phyloP scores from a whole-genome alignment of 1,140 invertebrate species.

The Macrobrachium rosenbergii region DNA sequence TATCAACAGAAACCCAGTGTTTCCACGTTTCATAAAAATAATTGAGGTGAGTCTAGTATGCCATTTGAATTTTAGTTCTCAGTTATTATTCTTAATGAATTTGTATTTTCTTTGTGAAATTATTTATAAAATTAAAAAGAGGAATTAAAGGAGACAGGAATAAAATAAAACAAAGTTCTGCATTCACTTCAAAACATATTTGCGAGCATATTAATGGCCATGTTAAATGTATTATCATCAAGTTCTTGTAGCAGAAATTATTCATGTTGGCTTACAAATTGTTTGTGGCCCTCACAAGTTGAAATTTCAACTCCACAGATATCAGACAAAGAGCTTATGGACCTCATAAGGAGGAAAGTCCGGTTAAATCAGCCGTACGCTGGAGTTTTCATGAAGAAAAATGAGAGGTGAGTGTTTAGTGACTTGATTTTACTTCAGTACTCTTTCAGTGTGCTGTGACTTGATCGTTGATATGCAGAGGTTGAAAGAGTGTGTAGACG shows the following conservation, averaged over 20 bases:
- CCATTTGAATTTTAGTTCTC: background rate
- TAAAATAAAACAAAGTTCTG: no score
- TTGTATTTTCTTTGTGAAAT: background rate
- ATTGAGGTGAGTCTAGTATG: conserved; percentile 81
- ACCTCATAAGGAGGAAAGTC: conserved; percentile 93
- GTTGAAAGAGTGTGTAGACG: background rate
- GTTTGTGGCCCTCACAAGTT: background rate
- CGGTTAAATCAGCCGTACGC: conserved; percentile 97
- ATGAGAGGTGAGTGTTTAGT: conserved; percentile 80
- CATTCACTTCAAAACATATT: no score
- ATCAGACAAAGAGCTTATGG: conserved; percentile 88
- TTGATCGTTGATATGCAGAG: background rate
- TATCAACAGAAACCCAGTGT: conserved; percentile 94
- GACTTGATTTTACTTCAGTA: conserved; percentile 4
- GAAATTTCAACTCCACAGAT: conserved; percentile 74
- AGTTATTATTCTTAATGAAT: background rate
- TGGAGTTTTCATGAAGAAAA: conserved; percentile 96
- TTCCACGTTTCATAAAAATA: conserved; percentile 98
- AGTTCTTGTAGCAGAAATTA: no score
- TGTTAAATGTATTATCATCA: no score
- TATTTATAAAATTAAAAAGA: background rate
- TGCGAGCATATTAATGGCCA: no score
- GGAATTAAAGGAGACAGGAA: background rate
- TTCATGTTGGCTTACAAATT: background rate
- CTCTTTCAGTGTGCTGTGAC: background rate